Base-by-base conservation (phyloP, 2,113 vertebrate genomes). In the Oxygymnocypris stewartii region DNA sequence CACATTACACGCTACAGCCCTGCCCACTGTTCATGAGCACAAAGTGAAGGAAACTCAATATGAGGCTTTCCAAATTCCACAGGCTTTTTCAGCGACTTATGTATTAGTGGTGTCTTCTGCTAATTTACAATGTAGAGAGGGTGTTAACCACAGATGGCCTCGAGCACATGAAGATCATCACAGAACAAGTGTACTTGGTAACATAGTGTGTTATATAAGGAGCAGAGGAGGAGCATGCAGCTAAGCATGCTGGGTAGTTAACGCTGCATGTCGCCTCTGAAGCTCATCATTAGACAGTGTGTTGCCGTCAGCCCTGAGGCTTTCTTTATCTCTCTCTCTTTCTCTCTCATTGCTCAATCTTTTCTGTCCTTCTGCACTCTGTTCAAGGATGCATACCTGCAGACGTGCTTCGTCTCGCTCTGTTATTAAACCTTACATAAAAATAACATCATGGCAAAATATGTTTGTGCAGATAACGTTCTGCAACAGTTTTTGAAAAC, bases 1-100 rank as follows among this genome's bases (percentile, higher is more conserved):
- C 82, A 84, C 40, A 12, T 65, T 28, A 86, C 85, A 88, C 89
- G 84, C 88, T 90, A 82, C 87, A 80, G 12, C 20, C 69, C 77
- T 85, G 85, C 76, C 74, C 85, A 87, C 82, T 89, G 89, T 84
- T 90, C 89, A 74, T 89, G 82, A 80, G 87, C 63, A 89, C 88
- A 88, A 89, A 87, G 85, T 87, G 87, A 78, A 79, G 86, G 91
- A 90, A 91, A 92, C 88, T 79, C 82, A 69, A 91, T 88, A 91
- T 54, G 9, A 63, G 20, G 31, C 47, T 74, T 84, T 82, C 65
- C 79, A 86, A 73, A 76, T 69, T 85, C 28, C 37, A 87, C 42
- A 35, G 57, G 78, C 54, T n/a, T 61, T 42, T 63, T 28, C n/a
- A 47, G 37, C 4, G 16, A 47, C 59, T 20, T 65, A 11, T 65